phyloP scores from a whole-genome alignment of 2,888 invertebrate genomes.

The Rhimphoctona megacephalus region DNA sequence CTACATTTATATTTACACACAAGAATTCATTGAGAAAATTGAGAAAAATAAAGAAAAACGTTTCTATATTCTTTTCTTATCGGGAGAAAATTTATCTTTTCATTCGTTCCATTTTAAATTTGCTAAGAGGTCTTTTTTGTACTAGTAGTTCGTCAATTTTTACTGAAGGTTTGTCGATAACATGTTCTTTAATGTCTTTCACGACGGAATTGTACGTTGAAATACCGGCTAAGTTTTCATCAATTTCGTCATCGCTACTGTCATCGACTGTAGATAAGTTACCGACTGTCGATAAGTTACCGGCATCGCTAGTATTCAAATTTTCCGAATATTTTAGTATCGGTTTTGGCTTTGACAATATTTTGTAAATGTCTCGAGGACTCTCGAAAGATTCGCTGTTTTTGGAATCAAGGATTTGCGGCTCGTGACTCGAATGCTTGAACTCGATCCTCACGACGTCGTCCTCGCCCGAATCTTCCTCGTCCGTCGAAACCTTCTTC shows the following conservation, averaged over 20 bases:
- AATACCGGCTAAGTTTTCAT: conserved; percentile 58
- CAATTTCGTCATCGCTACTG: conserved; percentile 69
- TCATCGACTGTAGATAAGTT: conserved; percentile 55
- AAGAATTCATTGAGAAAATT: background rate
- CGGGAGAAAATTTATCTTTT: conserved; percentile 66
- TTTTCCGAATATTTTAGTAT: conserved; percentile 76
- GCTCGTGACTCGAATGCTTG: conserved; percentile 74
- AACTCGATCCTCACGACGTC: conserved; percentile 78
- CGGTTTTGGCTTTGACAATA: conserved; percentile 78
- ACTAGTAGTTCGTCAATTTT: conserved; percentile 35
- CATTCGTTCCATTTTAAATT: conserved; percentile 78
- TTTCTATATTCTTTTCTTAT: background rate
- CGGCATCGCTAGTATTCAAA: background rate
- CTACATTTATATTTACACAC: background rate
- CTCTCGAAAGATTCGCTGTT: conserved; percentile 71
- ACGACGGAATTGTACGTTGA: conserved; percentile 76
- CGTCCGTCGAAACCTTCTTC: conserved; percentile 38
- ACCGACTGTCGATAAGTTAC: background rate
- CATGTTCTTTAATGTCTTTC: conserved; percentile 76
- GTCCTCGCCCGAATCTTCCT: conserved; percentile 67
- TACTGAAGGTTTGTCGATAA: conserved; percentile 45
- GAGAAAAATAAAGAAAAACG: background rate
- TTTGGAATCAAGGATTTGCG: conserved; percentile 46
- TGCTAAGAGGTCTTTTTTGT: conserved; percentile 75
- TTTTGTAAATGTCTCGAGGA: conserved; percentile 79